Evolutionary conservation across 2,113 vertebrate genomes (phyloP), one percentile per base, ranked within the genome.

Genomic region (Naja naja): DNA sequence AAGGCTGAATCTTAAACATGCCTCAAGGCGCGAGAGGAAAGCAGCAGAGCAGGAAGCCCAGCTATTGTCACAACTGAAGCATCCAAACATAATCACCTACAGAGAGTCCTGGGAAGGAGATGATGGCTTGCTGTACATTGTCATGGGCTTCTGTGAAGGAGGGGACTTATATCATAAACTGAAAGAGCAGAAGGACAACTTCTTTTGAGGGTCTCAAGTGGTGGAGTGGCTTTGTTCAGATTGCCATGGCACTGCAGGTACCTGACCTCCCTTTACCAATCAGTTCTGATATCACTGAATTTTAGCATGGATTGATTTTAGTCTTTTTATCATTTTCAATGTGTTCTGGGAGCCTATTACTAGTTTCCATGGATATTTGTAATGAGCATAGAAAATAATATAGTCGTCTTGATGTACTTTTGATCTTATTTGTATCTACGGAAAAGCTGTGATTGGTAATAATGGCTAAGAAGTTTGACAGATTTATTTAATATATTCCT

Each of bases 151-250:
- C 98, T 99, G 99, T 0, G 99, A 99, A 97, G 99, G 99, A 52
- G 99, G 99, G 30, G 99, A 99, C 92, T 98, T 99, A 20, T 99
- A 99, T 95, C 98, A 98, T 95, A 98, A 98, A 86, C 98, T 99
- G 58, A 99, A 99, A 94, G 98, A 99, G 86, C 99, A 98, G 94
- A 98, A 88, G 98, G 99, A 12, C 98, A 98, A 90, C 98, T 99
- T 54, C 93, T 99, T 89, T 89, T 98, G 98, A 0, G 99, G 99
- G 97, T 98, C 96, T 95, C 99, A 98, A 96, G 99, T 99, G 93
- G 99, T 99, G 95, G 99, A 99, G 94, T 99, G 99, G 99, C 99
- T 99, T n/a, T 96, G 98, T 99, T 52, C 99, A 99, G 97, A 99
- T 99, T 27, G 98, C 99, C 87, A 99, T 99, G 99, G 99, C 99